Evolutionary conservation across 2,888 invertebrate genomes (phyloP), one percentile per base, ranked within the genome.

Genomic region (Rotaria socialis): DNA sequence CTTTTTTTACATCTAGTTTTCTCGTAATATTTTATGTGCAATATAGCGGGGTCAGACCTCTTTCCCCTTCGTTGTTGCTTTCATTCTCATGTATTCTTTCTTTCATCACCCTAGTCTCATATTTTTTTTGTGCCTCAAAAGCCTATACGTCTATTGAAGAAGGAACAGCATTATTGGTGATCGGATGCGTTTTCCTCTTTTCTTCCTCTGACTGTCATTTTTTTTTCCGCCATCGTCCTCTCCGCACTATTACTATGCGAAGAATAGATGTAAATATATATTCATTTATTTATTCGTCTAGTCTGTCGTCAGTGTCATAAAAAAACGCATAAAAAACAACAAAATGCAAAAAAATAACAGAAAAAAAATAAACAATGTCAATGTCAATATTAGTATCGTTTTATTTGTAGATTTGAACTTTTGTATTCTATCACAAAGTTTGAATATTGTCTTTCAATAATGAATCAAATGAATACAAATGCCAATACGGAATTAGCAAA

Each of bases 401-500:
- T 67, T 67, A 19, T 67, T 67, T 67, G 35, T 67, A 67, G 67
- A 67, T 67, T 67, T 67, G 35, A 56, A 6, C 14, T 67, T 67
- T 67, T 22, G 3, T 41, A 67, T 35, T 67, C 35, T 41, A 14
- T 67, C 16, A 6, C 35, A 14, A 16, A 67, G 19, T 2, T 35
- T 6, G 14, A 27, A 67, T 67, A 41, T 27, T 19, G 35, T 67
- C 16, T 27, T 67, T 5, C 19, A 35, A 67, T 14, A 8, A 80
- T 80, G 80, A 80, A 24, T 47, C 47, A 47, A 11, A 47, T 47
- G n/a, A 24, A 22, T 24, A 75, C 50, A 47, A 86, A 85, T 85
- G 27, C 86, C 0, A 75, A 85, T 19, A 86, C 86, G 24, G 87
- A 87, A 85, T 85, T 85, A 43, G 87, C 87, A 35, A 87, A 85